Base-by-base conservation (phyloP, 2,888 invertebrate genomes). In the Dermolepida albohirtum region DNA sequence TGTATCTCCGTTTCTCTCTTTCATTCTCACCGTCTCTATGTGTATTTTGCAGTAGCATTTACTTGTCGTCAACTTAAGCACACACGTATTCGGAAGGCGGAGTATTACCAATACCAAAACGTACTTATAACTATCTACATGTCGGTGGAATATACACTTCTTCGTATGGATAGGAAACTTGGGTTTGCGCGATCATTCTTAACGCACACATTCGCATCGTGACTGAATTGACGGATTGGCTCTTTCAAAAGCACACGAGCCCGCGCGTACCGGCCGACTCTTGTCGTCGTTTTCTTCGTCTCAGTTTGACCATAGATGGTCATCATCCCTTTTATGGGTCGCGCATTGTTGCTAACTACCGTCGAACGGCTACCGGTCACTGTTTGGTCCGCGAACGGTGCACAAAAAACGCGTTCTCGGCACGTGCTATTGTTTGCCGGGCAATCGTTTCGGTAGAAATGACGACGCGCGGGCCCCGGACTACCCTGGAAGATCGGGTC, bases 381-480 rank as follows among this genome's bases (percentile, higher is more conserved):
- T 73, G 76, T 69, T 69, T 71, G 70, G 64, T 66, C 29, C 29
- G 12, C 12, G 14, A 34, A 51, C 54, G 59, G 52, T 41, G 52
- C 27, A 69, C 73, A 75, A 79, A 78, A 78, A 78, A 74, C 74
- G 72, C 70, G 72, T 74, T 74, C 74, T 73, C 75, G 78, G 80
- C 81, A 80, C 81, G 81, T 80, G 81, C 81, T 80, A 79, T 81
- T 81, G 81, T 80, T 76, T 65, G 54, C 64, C 73, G 71, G 70
- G 62, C 71, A 67, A 69, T 69, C 68, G 70, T 74, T 75, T 74
- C 72, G 69, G 68, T 67, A 69, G 70, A 70, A 73, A 74, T 70
- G 73, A 73, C 71, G 72, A 70, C 69, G 70, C 71, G 68, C 73
- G 67, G 51, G 12, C 22, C 49, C 49, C 34, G 34, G 49, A 17